Base-by-base conservation (phyloP, 2,113 vertebrate genomes). In the Poicephalus gulielmi region DNA sequence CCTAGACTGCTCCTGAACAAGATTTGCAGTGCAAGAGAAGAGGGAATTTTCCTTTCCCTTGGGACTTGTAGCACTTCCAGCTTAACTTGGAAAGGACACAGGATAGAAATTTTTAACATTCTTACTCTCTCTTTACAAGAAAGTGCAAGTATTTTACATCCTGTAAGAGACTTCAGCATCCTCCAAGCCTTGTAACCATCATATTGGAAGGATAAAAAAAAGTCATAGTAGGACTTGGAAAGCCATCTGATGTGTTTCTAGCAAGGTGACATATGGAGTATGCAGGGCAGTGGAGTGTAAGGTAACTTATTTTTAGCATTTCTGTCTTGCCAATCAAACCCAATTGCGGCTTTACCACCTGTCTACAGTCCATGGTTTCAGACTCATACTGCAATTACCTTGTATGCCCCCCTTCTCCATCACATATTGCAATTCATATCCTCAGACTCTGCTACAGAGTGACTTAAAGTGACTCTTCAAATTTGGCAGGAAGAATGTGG, bases 11-110 rank as follows among this genome's bases (percentile, higher is more conserved):
- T 93, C 44, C 53, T 84, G 66, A 62, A 43, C 10, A 75, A 33
- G 28, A 62, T 41, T 82, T 70, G 33, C 47, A 28, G 46, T 66
- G 24, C 49, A 83, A 71, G 55, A 80, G 69, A 84, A 81, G 68
- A 50, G 43, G 64, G 69, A 84, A 71, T 94, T 90, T 92, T 92
- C 50, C 44, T 49, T 81, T 83, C 64, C 33, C 7, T 1, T 71
- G 53, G 31, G 68, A 90, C 43, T 88, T 88, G 17, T 68, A 86
- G 76, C 64, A 64, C 55, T 88, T 94, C 43, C 47, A 59, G 81
- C 83, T 90, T 88, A 81, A 22, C 52, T 94, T 96, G 92, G 92
- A 90, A 90, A 86, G 62, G 66, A 83, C 57, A 33, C 88, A 90
- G 90, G 24, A 37, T 31, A 92, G 11, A 10, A 3, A 17, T 84